Conservation (phyloP, 1,140 invertebrate species). For the Diorhabda elongata region DNA sequence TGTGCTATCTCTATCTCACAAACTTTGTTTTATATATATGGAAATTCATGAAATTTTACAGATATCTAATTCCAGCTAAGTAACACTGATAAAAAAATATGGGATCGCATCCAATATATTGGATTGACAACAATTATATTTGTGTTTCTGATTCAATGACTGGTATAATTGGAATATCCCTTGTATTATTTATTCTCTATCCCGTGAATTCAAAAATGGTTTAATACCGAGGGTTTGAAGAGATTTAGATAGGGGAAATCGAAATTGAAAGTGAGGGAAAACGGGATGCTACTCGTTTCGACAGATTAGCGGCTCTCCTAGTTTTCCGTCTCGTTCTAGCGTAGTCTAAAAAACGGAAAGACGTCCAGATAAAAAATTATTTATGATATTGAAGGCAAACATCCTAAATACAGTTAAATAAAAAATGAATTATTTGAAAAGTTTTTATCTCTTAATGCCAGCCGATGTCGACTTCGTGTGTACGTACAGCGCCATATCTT, state of each 20-base stretch:
- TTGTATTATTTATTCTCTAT: neutral
- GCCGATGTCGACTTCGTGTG: too few relatives aligned
- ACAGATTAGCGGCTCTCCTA: neutral
- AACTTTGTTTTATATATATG: too few relatives aligned
- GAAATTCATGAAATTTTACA: too few relatives aligned
- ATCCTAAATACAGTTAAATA: too few relatives aligned
- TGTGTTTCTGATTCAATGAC: neutral
- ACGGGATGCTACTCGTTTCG: neutral
- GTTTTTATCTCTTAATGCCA: too few relatives aligned
- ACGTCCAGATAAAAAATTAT: neutral
- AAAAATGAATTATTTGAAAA: too few relatives aligned
- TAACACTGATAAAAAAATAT: too few relatives aligned
- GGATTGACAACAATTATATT: too few relatives aligned
- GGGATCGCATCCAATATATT: too few relatives aligned
- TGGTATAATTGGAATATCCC: neutral
- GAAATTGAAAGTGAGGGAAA: slow-evolving; percentile 2
- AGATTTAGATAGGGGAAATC: neutral
- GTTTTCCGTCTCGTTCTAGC: neutral
- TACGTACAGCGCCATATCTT: too few relatives aligned
- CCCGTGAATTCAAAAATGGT: neutral
- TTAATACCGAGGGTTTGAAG: neutral
- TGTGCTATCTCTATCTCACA: too few relatives aligned
- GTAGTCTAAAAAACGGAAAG: neutral
- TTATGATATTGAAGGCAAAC: neutral
- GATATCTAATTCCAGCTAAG: too few relatives aligned